Base-by-base conservation (phyloP, 2,797 vertebrate species). In the Takifugu ocellatus region DNA sequence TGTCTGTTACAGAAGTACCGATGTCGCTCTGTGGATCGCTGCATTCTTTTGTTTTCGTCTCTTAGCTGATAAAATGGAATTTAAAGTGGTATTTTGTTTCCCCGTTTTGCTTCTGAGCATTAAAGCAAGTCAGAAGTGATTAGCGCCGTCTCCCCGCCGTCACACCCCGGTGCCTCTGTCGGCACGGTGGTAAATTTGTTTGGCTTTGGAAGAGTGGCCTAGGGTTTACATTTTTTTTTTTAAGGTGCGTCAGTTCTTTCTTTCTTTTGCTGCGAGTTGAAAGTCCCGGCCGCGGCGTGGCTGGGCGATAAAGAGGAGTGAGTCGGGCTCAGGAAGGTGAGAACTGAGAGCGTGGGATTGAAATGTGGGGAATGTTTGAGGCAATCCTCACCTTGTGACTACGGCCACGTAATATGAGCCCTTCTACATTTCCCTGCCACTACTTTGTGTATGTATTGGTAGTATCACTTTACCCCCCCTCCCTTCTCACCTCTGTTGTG, bases 311-410 rank as follows among this genome's bases (percentile, higher is more conserved):
- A 33, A 33, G 33, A 33, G 14, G 36, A 14, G 36, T 14, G 36
- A 39, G 36, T 39, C 36, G 14, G 36, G 3, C 11, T 39, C 8
- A 14, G 4, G 45, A 21, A 65, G 70, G 65, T 72, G 64, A 76
- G 82, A 72, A 61, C 66, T 47, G 68, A 63, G 72, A 79, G 83
- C 69, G 72, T 89, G 84, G 81, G 87, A 85, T 74, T 74, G 59
- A 83, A 86, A 70, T 45, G 57, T 58, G 26, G 26, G 44, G 54
- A 29, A 67, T 45, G 72, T 86, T 86, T 91, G 84, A 90, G 86
- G 85, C 79, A 88, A 90, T 91, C 86, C 78, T 76, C 78, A 87
- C 72, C 88, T 89, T 89, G 87, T 86, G 84, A 89, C 85, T 80
- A 47, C 68, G 53, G 72, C 55, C 76, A 46, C 68, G 72, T 78